Evolutionary conservation across 2,797 vertebrate species (phyloP).

Genomic region (Dendrocincla tyrannina): DNA sequence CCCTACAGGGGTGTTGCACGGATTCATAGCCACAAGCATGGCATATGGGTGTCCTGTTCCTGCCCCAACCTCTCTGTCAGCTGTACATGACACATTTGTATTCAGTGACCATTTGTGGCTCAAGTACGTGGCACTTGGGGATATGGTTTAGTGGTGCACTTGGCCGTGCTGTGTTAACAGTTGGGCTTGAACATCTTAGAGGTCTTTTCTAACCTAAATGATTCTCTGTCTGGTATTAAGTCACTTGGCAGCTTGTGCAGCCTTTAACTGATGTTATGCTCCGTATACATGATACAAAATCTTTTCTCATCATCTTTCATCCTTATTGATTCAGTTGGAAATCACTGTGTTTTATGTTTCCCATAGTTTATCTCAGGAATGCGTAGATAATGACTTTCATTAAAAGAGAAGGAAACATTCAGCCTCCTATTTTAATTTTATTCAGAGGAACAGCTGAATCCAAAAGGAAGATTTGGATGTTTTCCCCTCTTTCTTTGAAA

Average conservation of each 20-base stretch:
- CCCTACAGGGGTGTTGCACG: too few species aligned
- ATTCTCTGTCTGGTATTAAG: not conserved
- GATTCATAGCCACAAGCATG: not conserved
- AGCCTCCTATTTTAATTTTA: conserved; percentile 27
- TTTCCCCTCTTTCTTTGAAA: conserved; percentile 23
- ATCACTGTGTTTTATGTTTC: conserved; percentile 21
- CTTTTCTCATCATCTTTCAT: conserved; percentile 8
- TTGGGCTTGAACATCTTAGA: not conserved
- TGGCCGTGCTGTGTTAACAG: not conserved
- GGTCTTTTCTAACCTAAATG: not conserved
- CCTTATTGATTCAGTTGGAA: conserved; percentile 4
- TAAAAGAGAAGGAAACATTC: conserved; percentile 19
- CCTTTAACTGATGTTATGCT: not conserved
- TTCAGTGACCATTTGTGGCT: not conserved
- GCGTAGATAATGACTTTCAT: conserved; percentile 4
- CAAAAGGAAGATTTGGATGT: conserved; percentile 7
- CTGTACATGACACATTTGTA: not conserved
- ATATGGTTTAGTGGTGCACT: not conserved
- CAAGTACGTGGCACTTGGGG: not conserved
- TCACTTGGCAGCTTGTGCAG: not conserved
- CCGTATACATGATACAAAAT: not conserved
- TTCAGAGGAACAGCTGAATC: conserved; percentile 8
- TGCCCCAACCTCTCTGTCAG: not conserved
- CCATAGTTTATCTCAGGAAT: conserved; percentile 28
- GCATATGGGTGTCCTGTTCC: not conserved